These are phyloP conservation scores for Phyllostomus hastatus DNA, from an alignment of 2,113 vertebrate genomes.

Conservation along the genomic window DNA sequence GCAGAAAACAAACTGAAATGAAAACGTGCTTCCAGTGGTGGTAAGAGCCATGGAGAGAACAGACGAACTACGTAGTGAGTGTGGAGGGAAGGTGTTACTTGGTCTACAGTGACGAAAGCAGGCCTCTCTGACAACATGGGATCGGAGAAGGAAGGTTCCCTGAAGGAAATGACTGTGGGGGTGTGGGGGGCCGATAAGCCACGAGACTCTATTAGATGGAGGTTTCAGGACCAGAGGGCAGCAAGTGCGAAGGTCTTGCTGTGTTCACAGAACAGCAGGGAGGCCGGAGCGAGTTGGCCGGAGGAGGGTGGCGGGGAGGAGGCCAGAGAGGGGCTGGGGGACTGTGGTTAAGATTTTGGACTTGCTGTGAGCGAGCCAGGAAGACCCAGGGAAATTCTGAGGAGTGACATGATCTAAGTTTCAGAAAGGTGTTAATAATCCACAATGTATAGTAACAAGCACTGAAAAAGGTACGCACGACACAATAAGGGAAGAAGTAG, in stretches of 20 bases:
- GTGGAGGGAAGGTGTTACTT: accelerated
- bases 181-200: accelerated
- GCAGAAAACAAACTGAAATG: neutral
- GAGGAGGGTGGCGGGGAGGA: too few relatives aligned
- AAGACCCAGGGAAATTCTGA: neutral
- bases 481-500: neutral
- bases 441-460: neutral
- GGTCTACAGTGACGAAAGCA: accelerated
- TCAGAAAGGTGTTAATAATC: neutral
- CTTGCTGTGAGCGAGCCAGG: too few relatives aligned
- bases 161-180: neutral
- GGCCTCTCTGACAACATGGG: too few relatives aligned
- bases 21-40: neutral
- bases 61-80: accelerated
- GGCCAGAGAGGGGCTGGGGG: neutral
- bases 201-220: neutral
- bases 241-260: neutral
- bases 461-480: neutral
- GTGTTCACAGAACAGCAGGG: neutral
- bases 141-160: neutral
- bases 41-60: accelerated
- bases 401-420: neutral
- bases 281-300: neutral
- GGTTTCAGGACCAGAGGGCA: neutral
- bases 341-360: neutral